A percentile compares a stretch with the other conserved stretches of the same genome.
Evolutionary conservation across 2,888 invertebrate species (phyloP).

Genomic region (Coremacera marginata): DNA sequence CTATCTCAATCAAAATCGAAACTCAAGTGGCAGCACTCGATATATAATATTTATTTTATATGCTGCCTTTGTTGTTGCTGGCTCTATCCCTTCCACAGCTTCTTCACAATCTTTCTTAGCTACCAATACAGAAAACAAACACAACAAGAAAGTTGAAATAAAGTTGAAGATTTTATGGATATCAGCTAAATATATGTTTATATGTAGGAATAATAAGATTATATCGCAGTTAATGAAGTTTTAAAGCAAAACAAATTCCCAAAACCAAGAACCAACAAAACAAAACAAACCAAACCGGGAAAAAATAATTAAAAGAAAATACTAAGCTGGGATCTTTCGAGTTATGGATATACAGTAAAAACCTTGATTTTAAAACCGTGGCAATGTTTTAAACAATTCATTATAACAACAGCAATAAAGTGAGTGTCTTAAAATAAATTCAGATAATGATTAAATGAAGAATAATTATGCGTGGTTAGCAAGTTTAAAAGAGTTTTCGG

Average conservation of each 20-base stretch:
- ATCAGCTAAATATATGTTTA: not conserved
- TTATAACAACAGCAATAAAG: too few species aligned
- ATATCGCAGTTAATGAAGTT: conserved; percentile 33
- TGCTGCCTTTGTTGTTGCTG: not conserved
- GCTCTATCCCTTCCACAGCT: not conserved
- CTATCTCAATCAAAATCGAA: conserved; percentile 33
- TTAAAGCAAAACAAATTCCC: conserved; percentile 25
- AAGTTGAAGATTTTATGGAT: conserved; percentile 21
- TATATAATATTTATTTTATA: not conserved
- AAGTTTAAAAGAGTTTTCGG: too few species aligned
- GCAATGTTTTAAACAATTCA: too few species aligned
- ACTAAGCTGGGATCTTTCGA: too few species aligned
- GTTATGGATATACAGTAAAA: too few species aligned
- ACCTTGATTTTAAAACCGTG: too few species aligned
- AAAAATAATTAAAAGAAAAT: too few species aligned
- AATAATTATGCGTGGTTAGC: conserved; percentile 27
- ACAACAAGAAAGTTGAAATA: not conserved
- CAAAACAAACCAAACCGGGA: not conserved
- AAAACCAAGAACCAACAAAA: conserved; percentile 22
- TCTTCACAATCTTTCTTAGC: not conserved
- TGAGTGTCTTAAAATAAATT: too few species aligned
- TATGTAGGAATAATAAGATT: not conserved
- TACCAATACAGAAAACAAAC: not conserved
- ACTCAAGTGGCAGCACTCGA: conserved; percentile 31
- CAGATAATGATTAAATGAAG: conserved; percentile 18